A percentile compares a stretch with the other conserved stretches of the same genome.
phyloP scores from a whole-genome alignment of 2,113 vertebrate genomes.

The Heliornis fulica region DNA sequence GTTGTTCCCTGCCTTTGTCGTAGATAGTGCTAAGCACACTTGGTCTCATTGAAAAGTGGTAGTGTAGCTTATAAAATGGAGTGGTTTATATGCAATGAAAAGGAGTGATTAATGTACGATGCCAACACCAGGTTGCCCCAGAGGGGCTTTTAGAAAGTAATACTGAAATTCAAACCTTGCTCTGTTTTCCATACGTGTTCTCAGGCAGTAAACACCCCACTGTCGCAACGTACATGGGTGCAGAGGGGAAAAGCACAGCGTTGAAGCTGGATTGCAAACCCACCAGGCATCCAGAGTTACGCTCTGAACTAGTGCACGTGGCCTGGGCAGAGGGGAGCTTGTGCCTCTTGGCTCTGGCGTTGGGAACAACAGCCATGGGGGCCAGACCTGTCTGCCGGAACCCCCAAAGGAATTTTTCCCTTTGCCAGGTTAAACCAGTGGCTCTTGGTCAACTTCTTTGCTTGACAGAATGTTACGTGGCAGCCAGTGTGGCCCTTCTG shows the following conservation, averaged over 20 bases:
- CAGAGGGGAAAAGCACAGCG: not conserved
- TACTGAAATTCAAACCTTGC: not conserved
- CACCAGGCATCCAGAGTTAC: not conserved
- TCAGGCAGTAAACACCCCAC: not conserved
- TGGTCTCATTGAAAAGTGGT: constrained; percentile 38
- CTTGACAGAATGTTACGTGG: not conserved
- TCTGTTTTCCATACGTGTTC: not conserved
- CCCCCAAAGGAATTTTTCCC: constrained; percentile 49
- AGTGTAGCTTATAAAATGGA: constrained; percentile 30
- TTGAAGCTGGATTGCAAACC: not conserved
- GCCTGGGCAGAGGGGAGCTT: not conserved
- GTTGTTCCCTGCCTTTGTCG: not conserved
- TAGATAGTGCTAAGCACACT: constrained; percentile 71
- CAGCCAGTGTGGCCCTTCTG: not conserved
- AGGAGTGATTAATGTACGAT: constrained; percentile 5
- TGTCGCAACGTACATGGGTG: not conserved
- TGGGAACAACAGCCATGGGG: not conserved
- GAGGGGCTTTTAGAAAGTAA: constrained; percentile 21
- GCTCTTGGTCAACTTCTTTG: not conserved
- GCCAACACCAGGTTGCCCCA: constrained; percentile 30
- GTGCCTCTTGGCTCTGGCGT: not conserved
- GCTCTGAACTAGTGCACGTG: not conserved
- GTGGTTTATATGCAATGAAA: constrained; percentile 49
- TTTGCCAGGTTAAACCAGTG: not conserved
- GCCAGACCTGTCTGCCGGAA: not conserved